Evolutionary conservation across 2,797 vertebrate species (phyloP), one percentile per base, ranked within the genome.

Genomic region (Lophius americanus): DNA sequence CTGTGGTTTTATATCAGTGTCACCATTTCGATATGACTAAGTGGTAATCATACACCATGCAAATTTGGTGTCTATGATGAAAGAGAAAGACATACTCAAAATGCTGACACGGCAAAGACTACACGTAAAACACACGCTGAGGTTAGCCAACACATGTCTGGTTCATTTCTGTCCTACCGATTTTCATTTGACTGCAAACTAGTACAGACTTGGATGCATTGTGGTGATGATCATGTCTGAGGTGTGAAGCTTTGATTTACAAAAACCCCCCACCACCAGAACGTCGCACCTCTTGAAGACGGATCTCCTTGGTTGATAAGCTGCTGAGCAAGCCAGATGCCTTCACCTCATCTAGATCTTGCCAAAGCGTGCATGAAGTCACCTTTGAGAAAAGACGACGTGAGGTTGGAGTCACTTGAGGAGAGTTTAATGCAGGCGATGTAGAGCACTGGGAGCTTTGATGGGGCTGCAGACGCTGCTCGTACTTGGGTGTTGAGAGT

Each of bases 261-360:
- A 38, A 38, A 38, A 38, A 11, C 14, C 3, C 33, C 36, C 12
- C 6, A 9, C 1, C 0, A 5, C 0, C 5, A 62, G 11, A 5
- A 32, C 51, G 46, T 42, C 69, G n/a, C 53, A 95, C 95, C 94
- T 95, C 95, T 82, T 95, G 95, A 66, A 92, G 85, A 53, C 58
- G 57, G 59, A 90, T 81, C 62, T 95, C 89, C 66, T 56, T 83
- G 36, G 8, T 12, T 2, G 84, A 81, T 63, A 95, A 68, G 2
- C 41, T 72, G 43, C 76, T 48, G 41, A 93, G 78, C 7, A 94
- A 70, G 9, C 90, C 88, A 9, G 85, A 75, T 0, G 41, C 60
- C 75, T 92, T 93, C 71, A 95, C 94, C 68, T 93, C 92, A 0
- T 92, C 87, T 7, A 94, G 81, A 47, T 95, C 91, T 64, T 92